Base-by-base conservation (phyloP, 2,888 invertebrate genomes). In the Platycheirus rosarum region DNA sequence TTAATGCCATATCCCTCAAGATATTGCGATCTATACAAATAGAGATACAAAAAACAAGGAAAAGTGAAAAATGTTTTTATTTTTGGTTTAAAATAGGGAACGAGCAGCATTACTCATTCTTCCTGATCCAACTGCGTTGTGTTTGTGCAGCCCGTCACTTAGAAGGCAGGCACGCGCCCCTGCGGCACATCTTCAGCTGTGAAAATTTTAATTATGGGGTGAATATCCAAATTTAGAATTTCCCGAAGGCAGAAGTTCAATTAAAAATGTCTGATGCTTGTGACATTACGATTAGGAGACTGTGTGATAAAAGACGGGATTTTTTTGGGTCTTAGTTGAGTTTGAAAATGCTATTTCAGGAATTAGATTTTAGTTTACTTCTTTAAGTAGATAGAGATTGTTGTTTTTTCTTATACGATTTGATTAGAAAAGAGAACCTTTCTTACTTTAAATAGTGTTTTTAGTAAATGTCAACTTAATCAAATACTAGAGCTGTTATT, bases 141-240 rank as follows among this genome's bases (percentile, higher is more conserved):
- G n/a, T n/a, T n/a, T n/a, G n/a, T n/a, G n/a, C n/a, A n/a, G n/a
- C n/a, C n/a, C n/a, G n/a, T n/a, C n/a, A n/a, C n/a, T n/a, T n/a
- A 51, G 51, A 51, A 51, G 11, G 14, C n/a, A 18, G 62, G 78
- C 78, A 79, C 78, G 62, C 78, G 78, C 13, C 44, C 26, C 20
- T 35, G 5, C 35, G 35, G 42, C 48, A 73, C 32, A 46, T 51
- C 29, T 51, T 71, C 51, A 73, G 18, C 6, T 55, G 69, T 69
- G 26, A 63, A 35, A 42, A 23, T 68, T 55, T 29, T 55, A 74
- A 29, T 13, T 53, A 20, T 68, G 29, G 78, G 73, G 78, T 68
- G 74, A 68, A 37, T 13, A 48, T 79, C 74, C 55, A 79, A 73
- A 73, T 23, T 55, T 79, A 74, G 78, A 79, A 46, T 51, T 48